Conservation (phyloP, 2,113 vertebrate genomes). For the Bolborhynchus lineola region DNA sequence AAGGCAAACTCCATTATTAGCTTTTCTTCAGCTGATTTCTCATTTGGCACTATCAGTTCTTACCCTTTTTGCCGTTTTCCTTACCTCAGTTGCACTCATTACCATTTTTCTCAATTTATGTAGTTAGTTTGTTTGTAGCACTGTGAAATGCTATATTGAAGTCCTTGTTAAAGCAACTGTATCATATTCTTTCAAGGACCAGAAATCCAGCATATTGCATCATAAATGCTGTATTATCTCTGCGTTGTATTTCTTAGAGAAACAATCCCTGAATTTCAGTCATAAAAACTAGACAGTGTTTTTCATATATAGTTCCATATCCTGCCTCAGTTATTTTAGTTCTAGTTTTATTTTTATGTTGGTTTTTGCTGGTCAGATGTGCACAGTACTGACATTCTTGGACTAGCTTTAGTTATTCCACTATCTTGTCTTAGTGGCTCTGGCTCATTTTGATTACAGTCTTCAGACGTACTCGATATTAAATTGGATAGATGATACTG, state of each 20-base stretch:
- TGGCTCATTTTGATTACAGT: background rate
- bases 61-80: background rate
- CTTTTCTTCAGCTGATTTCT: background rate
- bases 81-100: background rate
- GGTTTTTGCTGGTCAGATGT: background rate
- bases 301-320: background rate
- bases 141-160: background rate
- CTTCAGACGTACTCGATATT: background rate
- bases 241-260: background rate
- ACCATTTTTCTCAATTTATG: background rate
- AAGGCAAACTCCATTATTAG: background rate
- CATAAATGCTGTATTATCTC: background rate
- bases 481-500: background rate
- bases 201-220: background rate
- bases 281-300: background rate
- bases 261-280: background rate
- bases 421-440: background rate
- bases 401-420: background rate
- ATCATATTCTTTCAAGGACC: background rate
- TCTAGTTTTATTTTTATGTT: background rate
- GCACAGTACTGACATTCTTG: background rate
- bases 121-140: background rate
- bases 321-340: background rate
- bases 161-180: background rate
- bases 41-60: background rate